Percentiles rank a stretch among this genome's conserved stretches.
These are phyloP conservation scores for Radopholus similis DNA, from an alignment of 1,140 invertebrate species.

Conservation along the genomic window DNA sequence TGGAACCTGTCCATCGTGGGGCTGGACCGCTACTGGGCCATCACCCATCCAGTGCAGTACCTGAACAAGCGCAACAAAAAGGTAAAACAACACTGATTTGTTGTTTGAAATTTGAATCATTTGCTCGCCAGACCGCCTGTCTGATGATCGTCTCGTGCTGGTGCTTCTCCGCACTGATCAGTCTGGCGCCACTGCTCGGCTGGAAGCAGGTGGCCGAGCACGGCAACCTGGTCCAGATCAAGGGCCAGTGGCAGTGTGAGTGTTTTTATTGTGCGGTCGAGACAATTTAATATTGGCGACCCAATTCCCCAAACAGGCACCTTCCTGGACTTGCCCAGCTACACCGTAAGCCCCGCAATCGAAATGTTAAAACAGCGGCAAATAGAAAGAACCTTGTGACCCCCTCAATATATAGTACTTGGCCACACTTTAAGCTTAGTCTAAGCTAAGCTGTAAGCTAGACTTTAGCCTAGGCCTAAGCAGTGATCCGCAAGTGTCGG, in stretches of 20 bases:
- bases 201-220: constrained; percentile 59
- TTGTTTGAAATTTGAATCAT: background rate
- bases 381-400: no score
- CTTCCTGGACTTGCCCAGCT: constrained; percentile 56
- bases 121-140: constrained; percentile 41
- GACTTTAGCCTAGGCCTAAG: no score
- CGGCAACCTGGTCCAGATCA: constrained; percentile 46
- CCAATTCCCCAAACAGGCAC: constrained; percentile 26
- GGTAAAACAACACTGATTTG: background rate
- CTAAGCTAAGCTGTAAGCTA: no score
- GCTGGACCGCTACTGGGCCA: constrained; percentile 58
- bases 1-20: constrained; percentile 58
- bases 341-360: no score
- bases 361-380: no score
- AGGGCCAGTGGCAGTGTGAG: constrained; percentile 46
- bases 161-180: constrained; percentile 56
- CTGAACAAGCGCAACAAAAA: constrained; percentile 52
- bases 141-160: constrained; percentile 58
- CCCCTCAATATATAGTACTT: no score
- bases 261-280: constrained; percentile 16
- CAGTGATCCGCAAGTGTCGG: no score
- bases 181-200: constrained; percentile 54
- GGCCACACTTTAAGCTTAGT: no score
- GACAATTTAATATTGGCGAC: background rate
- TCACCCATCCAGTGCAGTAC: constrained; percentile 57